Base-by-base conservation (phyloP, 2,797 vertebrate genomes). In the Poecilia gillii region DNA sequence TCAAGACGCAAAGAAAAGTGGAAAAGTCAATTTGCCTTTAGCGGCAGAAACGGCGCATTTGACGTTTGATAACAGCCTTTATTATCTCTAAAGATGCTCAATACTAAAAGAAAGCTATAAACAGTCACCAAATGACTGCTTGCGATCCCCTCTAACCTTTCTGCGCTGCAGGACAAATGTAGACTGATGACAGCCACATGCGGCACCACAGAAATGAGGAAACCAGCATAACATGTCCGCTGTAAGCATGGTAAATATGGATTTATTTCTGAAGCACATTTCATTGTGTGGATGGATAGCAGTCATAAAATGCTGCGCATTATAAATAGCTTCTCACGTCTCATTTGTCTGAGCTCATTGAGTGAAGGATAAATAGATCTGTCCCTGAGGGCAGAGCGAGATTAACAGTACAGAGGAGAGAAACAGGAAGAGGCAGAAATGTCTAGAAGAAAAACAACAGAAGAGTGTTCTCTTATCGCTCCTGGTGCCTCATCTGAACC, bases 401-500 rank as follows among this genome's bases (percentile, higher is more conserved):
- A 88, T 66, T 74, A 86, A 89, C 79, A 84, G 74, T 73, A 68
- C 43, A 81, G 81, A 81, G 47, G 64, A 74, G 78, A 28, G 64
- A 53, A 84, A 66, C 5, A 11, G 72, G 75, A 77, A 77, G 70
- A 80, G 23, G 41, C 68, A 47, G n/a, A 66, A 53, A 72, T 31
- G 51, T 33, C 55, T 41, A 36, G 72, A 66, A 70, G 62, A 72
- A 53, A 55, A 55, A 20, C 49, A 51, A 74, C 41, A 39, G 8
- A 25, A 12, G 45, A 66, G 41, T 45, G 72, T 31, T 47, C 75
- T 59, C 9, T 33, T 18, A 47, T 46, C 31, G 14, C 8, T 14
- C 53, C 3, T 25, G 7, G 0, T 25, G 59, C 77, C 85, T 94
- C 93, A 98, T 92, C 95, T 93, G 91, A 96, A 99, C 16, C 96